phyloP scores from a whole-genome alignment of 2,113 vertebrate species.

The Heterotilapia buettikoferi region DNA sequence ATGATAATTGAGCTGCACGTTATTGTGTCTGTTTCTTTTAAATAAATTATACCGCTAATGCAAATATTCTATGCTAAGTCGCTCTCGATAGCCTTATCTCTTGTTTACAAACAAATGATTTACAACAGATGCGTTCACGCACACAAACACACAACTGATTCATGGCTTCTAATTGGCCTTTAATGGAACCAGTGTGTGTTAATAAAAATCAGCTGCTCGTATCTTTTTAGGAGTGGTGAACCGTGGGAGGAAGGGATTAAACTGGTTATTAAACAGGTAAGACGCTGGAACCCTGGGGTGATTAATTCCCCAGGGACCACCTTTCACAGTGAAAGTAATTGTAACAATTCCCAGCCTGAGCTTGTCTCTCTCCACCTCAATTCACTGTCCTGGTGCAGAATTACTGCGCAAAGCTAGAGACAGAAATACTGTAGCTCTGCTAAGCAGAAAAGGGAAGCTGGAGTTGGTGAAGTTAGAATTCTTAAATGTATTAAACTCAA shows the following conservation, averaged over 20 bases:
- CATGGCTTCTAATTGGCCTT: constrained; percentile 52
- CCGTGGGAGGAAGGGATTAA: constrained; percentile 55
- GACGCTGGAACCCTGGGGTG: constrained; percentile 34
- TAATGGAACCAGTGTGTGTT: constrained; percentile 57
- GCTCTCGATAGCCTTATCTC: background rate
- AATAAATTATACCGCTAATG: constrained; percentile 8
- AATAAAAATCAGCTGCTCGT: constrained; percentile 56
- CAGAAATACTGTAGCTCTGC: background rate
- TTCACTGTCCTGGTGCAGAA: background rate
- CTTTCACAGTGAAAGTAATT: constrained; percentile 38
- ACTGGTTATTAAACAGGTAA: constrained; percentile 70
- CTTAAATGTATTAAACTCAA: constrained; percentile 20
- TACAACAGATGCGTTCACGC: constrained; percentile 2
- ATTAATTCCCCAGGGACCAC: constrained; percentile 46
- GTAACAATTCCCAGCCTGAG: constrained; percentile 24
- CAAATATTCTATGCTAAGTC: background rate
- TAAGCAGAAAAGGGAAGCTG: background rate
- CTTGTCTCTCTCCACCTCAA: background rate
- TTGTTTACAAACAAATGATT: constrained; percentile 39
- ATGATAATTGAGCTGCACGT: background rate
- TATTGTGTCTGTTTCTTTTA: background rate
- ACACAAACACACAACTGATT: constrained; percentile 22
- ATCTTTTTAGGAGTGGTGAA: constrained; percentile 59
- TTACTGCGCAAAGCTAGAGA: background rate
- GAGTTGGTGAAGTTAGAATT: background rate